A percentile compares a stretch with the other conserved stretches of the same genome.
Conservation (phyloP, 2,888 invertebrate species). For the Coecobrya sp. region DNA sequence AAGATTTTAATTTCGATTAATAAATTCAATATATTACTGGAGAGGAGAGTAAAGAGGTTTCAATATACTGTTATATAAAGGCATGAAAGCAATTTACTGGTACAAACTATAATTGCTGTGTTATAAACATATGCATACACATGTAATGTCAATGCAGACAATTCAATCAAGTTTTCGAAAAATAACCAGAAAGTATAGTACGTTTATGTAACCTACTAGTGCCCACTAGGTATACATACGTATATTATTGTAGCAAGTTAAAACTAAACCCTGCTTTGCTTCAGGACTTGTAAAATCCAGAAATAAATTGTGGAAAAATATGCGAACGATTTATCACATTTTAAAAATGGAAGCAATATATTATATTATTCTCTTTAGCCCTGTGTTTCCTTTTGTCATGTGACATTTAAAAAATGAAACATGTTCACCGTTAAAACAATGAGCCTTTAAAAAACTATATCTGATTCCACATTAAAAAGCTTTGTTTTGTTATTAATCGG, state of each 20-base stretch:
- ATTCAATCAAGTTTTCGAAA: neutral
- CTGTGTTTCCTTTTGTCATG: neutral
- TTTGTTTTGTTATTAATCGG: conserved; percentile 68
- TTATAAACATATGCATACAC: neutral
- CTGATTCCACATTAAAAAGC: conserved; percentile 67
- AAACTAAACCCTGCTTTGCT: no score
- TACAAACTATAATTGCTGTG: no score
- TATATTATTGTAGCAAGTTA: no score
- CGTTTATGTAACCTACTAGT: neutral
- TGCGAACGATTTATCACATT: conserved; percentile 17
- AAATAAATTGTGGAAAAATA: conserved; percentile 15
- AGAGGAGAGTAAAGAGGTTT: neutral
- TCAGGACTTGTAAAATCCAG: neutral
- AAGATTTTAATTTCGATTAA: conserved; percentile 7
- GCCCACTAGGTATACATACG: no score
- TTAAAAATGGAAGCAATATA: conserved; percentile 47
- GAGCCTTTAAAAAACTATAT: conserved; percentile 14
- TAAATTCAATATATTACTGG: neutral
- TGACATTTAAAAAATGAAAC: conserved; percentile 41
- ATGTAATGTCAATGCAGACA: neutral
- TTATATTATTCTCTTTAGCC: neutral
- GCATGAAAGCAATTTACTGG: no score
- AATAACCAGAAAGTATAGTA: neutral
- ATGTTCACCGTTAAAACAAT: neutral
- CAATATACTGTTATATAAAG: no score